phyloP scores from a whole-genome alignment of 2,797 vertebrate species.

The Stomatorhinus walkeri region DNA sequence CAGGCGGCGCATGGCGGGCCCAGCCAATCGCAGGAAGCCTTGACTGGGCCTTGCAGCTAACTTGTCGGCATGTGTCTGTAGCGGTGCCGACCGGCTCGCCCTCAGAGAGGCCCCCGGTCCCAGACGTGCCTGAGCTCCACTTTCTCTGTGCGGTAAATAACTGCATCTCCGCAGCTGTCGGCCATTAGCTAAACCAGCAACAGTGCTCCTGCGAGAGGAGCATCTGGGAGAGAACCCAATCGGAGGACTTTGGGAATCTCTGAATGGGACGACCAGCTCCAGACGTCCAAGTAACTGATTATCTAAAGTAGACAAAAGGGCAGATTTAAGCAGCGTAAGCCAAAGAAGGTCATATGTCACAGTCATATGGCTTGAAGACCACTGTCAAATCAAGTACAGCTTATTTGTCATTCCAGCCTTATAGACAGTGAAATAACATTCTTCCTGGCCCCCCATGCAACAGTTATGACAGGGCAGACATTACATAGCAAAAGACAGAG shows the following conservation, averaged over 20 bases:
- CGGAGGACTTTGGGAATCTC: background rate
- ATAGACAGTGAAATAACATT: background rate
- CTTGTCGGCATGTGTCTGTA: background rate
- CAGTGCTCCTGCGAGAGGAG: background rate
- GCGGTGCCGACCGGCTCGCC: background rate
- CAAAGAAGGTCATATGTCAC: background rate
- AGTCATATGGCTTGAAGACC: background rate
- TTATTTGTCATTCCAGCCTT: background rate
- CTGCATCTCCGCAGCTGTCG: background rate
- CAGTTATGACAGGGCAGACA: background rate
- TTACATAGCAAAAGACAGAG: background rate
- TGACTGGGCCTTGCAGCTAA: background rate
- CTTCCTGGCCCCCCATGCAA: background rate
- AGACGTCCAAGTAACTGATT: background rate
- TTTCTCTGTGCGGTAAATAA: slow-evolving; percentile 11
- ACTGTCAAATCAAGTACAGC: background rate
- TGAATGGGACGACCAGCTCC: background rate
- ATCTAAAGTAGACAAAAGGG: background rate
- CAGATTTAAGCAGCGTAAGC: background rate
- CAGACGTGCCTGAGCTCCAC: background rate
- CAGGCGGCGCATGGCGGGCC: no score
- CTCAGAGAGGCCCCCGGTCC: background rate
- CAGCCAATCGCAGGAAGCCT: background rate
- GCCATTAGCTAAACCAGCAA: slow-evolving; percentile 17
- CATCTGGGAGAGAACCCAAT: background rate